Conservation (phyloP, 2,888 invertebrate species). For the Parnassius mnemosyne region DNA sequence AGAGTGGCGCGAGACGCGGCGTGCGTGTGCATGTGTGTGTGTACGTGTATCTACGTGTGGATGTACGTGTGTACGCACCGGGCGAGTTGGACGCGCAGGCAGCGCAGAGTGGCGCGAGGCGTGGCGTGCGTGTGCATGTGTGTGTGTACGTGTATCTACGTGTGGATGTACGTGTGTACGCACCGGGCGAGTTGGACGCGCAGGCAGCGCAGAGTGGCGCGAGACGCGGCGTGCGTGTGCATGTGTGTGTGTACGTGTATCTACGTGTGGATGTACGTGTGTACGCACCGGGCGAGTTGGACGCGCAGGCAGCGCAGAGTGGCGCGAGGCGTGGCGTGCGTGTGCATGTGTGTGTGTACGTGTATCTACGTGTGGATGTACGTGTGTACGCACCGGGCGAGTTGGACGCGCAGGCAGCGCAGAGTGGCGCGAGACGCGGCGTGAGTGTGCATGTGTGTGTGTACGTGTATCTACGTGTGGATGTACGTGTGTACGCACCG, state of each 20-base stretch:
- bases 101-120: constrained; percentile 92
- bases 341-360: too few relatives aligned
- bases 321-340: constrained; percentile 87
- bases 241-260: too few relatives aligned
- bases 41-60: too few relatives aligned
- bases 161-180: not conserved
- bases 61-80: not conserved
- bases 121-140: constrained; percentile 65
- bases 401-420: constrained; percentile 86
- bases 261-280: too few relatives aligned
- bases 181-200: constrained; percentile 57
- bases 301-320: constrained; percentile 91
- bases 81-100: constrained; percentile 82
- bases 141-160: too few relatives aligned
- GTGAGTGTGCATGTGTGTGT: constrained; percentile 37
- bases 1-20: constrained; percentile 91
- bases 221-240: constrained; percentile 78
- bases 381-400: constrained; percentile 25
- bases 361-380: too few relatives aligned
- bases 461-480: too few relatives aligned
- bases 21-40: constrained; percentile 37
- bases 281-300: constrained; percentile 31
- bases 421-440: constrained; percentile 91
- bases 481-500: not conserved
- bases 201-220: constrained; percentile 95